A percentile compares a stretch with the other conserved stretches of the same genome.
These are phyloP conservation scores for Varecia variegata DNA, from an alignment of 2,797 vertebrate species.

Conservation along the genomic window DNA sequence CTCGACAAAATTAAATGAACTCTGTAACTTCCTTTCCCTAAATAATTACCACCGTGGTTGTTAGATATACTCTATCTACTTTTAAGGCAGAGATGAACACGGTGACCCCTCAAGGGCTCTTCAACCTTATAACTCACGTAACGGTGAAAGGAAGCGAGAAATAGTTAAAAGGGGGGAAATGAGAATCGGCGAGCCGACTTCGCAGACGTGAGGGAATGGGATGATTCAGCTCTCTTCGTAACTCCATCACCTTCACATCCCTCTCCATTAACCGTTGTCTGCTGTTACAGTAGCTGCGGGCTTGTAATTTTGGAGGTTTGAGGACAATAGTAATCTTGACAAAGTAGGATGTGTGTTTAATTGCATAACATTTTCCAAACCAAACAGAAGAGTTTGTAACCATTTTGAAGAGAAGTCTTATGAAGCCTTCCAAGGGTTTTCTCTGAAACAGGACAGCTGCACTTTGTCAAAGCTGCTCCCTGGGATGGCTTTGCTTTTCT, in stretches of 20 bases:
- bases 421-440: not conserved
- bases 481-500: not conserved
- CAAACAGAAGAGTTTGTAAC: not conserved
- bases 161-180: not conserved
- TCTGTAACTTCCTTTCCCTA: not conserved
- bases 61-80: not conserved
- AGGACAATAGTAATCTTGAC: not conserved
- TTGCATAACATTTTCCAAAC: not conserved
- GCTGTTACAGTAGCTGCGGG: not conserved
- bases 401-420: not conserved
- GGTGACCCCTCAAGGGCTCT: not conserved
- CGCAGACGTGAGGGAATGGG: not conserved
- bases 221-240: not conserved
- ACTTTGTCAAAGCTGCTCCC: not conserved
- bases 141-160: not conserved
- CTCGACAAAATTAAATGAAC: not conserved
- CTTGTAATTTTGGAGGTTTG: not conserved
- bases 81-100: not conserved
- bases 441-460: not conserved
- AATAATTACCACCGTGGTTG: not conserved
- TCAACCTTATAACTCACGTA: not conserved
- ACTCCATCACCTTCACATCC: fast-evolving
- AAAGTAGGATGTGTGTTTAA: not conserved
- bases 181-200: not conserved
- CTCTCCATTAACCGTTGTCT: not conserved